Base-by-base conservation (phyloP, 2,113 vertebrate species). In the Erinaceus europaeus region DNA sequence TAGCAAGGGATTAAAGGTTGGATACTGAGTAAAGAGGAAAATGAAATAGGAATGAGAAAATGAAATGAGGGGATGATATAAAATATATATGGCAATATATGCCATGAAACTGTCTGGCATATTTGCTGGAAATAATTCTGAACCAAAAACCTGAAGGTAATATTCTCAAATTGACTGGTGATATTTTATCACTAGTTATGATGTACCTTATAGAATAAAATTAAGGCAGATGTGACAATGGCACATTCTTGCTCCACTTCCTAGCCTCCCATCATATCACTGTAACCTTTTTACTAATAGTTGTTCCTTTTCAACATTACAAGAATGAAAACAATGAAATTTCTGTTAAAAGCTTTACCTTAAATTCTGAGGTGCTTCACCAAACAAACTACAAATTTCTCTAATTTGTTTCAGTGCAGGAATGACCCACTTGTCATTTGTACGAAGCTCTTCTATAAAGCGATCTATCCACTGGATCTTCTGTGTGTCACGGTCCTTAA, bases 401-500 rank as follows among this genome's bases (percentile, higher is more conserved):
- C 99, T 98, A 93, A 99, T 99, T 95, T 99, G 99, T 96, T 99
- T 99, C 95, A 99, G 96, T 91, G 99, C 99, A 91, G 99, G 99
- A 94, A 99, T 99, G 91, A 99, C 99, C 99, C 99, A 99, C 95
- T 99, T 99, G 96, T 99, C 99, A 96, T 99, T 99, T 95, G 99
- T 99, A 96, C 99, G 98, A 95, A 99, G 97, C 91, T 99, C 99
- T 97, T 99, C 99, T 97, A 99, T 99, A 97, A 99, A 99, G 79
- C 98, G 98, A 97, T 99, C 99, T 95, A 99, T 99, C 99, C 99
- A 99, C 88, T 99, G 99, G 93, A 99, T 99, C 97, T 99, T 99
- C 81, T 99, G 99, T 3, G 99, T 99, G 94, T 99, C 99, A 95
- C 99, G 97, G 96, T 99, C 99, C 99, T 99, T 96, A 88, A 97